These are phyloP conservation scores for Isaurus tuberculatus DNA, from an alignment of 92 coral and sea anemone genomes.

Conservation along the genomic window DNA sequence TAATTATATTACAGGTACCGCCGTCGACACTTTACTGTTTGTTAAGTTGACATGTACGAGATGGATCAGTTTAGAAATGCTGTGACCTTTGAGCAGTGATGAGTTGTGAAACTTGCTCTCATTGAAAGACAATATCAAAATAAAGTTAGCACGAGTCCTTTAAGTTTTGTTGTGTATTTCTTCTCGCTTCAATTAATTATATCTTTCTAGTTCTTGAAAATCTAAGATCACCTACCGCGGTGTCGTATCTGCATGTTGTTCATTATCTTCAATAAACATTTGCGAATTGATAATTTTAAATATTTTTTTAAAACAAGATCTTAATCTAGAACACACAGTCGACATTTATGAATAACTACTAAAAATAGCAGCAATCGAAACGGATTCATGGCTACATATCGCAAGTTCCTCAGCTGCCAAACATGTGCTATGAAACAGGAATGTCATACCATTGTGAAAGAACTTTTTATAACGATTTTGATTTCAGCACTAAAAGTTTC, in stretches of 20 bases:
- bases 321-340: neutral
- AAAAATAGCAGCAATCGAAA: neutral
- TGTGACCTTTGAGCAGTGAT: constrained; percentile 34
- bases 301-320: neutral
- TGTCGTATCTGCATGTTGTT: neutral
- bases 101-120: constrained; percentile 20
- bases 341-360: neutral
- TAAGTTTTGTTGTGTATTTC: neutral
- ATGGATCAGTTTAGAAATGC: constrained; percentile 22
- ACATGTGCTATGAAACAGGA: neutral
- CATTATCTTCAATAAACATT: neutral
- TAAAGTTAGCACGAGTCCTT: neutral
- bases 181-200: neutral
- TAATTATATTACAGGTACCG: constrained; percentile 21
- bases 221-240: neutral
- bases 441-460: no score
- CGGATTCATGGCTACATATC: neutral
- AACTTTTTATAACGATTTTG: no score
- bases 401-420: neutral
- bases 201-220: neutral
- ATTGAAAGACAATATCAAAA: constrained; percentile 1
- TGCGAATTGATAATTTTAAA: neutral
- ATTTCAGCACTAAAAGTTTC: no score
- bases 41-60: constrained; percentile 26
- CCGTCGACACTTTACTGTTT: constrained; percentile 7